Percentiles rank a stretch among this genome's conserved stretches.
These are phyloP conservation scores for Paracanthobrama guichenoti DNA, from an alignment of 2,113 vertebrate species.

Conservation along the genomic window DNA sequence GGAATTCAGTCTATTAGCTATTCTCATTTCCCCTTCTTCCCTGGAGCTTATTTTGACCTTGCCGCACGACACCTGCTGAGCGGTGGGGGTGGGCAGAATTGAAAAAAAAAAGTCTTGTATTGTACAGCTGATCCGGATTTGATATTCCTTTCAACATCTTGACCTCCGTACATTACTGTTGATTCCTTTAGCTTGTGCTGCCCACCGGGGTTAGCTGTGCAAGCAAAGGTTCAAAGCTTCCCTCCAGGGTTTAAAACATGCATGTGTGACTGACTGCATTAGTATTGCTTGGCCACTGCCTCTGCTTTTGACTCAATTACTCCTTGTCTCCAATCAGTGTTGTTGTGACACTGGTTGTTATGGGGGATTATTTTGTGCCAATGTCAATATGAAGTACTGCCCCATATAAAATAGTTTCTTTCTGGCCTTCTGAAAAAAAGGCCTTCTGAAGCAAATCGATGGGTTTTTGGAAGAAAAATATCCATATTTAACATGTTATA, in stretches of 20 bases:
- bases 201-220: background rate
- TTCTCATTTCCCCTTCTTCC: conserved; percentile 29
- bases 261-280: conserved; percentile 27
- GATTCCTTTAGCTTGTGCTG: conserved; percentile 17
- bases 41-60: conserved; percentile 61
- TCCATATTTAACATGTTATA: no score
- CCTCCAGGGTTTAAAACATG: background rate
- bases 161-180: background rate
- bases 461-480: no score
- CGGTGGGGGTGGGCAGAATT: conserved; percentile 8
- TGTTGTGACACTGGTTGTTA: background rate
- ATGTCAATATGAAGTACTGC: background rate
- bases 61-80: conserved; percentile 60
- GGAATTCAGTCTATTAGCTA: conserved; percentile 31
- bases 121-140: conserved; percentile 1
- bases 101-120: background rate
- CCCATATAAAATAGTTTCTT: background rate
- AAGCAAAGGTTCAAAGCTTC: conserved; percentile 13
- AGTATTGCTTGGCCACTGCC: background rate
- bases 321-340: background rate
- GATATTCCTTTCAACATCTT: conserved; percentile 20
- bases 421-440: background rate
- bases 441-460: no score
- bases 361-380: background rate
- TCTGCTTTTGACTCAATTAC: background rate